These are phyloP conservation scores for Heliconius hewitsoni DNA, from an alignment of 1,140 invertebrate species.

Conservation along the genomic window DNA sequence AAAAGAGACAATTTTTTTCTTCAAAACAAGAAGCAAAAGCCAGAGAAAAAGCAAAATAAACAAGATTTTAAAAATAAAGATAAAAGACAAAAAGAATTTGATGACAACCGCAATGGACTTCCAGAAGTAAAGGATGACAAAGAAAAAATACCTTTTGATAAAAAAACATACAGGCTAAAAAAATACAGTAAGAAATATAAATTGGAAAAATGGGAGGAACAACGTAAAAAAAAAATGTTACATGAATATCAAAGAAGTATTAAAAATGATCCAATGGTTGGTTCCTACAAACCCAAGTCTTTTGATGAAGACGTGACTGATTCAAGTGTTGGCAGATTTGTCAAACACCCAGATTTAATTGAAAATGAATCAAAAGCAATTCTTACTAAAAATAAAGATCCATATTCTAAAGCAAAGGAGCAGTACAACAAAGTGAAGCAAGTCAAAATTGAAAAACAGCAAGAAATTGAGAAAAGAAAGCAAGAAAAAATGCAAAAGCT, in stretches of 20 bases:
- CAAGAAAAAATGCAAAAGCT: slow-evolving; percentile 84
- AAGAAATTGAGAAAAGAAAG: slow-evolving; percentile 77
- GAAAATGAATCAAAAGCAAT: slow-evolving; percentile 48
- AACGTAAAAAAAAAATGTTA: slow-evolving; percentile 81
- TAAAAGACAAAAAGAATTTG: slow-evolving; percentile 52
- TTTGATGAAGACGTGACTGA: slow-evolving; percentile 68
- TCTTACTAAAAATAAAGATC: slow-evolving; percentile 53
- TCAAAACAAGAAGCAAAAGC: slow-evolving; percentile 50
- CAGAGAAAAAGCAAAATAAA: slow-evolving; percentile 34
- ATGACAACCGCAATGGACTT: slow-evolving; percentile 45
- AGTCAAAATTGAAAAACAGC: slow-evolving; percentile 81
- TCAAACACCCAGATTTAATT: slow-evolving; percentile 71
- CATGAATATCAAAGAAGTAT: slow-evolving; percentile 82
- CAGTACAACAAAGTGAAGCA: slow-evolving; percentile 82
- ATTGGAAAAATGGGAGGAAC: slow-evolving; percentile 85
- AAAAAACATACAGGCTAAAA: slow-evolving; percentile 84
- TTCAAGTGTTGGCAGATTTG: slow-evolving; percentile 63
- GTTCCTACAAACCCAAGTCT: slow-evolving; percentile 61
- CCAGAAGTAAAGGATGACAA: slow-evolving; percentile 39
- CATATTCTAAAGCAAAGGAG: slow-evolving; percentile 81
- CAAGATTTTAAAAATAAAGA: slow-evolving; percentile 44
- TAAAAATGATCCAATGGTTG: slow-evolving; percentile 70
- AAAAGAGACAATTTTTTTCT: slow-evolving; percentile 65
- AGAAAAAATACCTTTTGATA: slow-evolving; percentile 83
- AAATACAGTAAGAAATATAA: slow-evolving; percentile 87